Evolutionary conservation across 2,797 vertebrate species (phyloP), one percentile per base, ranked within the genome.

Genomic region (Acanthurus tractus): DNA sequence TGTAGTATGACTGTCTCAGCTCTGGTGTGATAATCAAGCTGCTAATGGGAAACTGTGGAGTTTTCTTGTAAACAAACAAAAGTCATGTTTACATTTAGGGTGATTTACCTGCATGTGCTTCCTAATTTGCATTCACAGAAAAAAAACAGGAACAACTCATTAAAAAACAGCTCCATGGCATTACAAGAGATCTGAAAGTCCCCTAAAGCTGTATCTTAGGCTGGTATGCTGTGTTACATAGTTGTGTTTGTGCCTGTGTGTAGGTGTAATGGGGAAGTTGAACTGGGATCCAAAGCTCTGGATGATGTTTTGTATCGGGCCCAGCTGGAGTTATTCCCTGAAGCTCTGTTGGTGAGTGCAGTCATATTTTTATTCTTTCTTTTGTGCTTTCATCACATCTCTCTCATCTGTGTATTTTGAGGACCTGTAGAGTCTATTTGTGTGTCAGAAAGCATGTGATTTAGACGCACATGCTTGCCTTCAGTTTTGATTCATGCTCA

Each of bases 221-320:
- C 13, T 52, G 1, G 18, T 22, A 8, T 25, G 4, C 14, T 58
- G 18, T 64, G 45, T 73, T 36, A 8, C 29, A 11, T 65, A 13
- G 54, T 0, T 25, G 15, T 73, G 15, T 79, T 55, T 84, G 36
- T 87, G 20, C 8, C 11, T 81, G 4, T 78, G 55, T 81, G 25
- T 46, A 99, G 98, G 95, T 98, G 97, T 85, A 99, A 99, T 70
- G 98, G 98, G 76, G 98, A 99, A 86, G 96, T 96, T 85, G 98
- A 99, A 78, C 81, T 97, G 80, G 98, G 96, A 89, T 96, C 96
- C 81, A 98, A 96, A 95, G 97, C 98, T 23, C 92, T 99, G 94
- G 98, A 99, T 88, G 98, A 99, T 2, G 91, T 99, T 88, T 91
- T 98, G 70, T 99, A 99, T 78, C 95, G 98, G 91, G 97, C 98